Evolutionary conservation across 2,113 vertebrate species (phyloP).

Genomic region (Sus scrofa): T2T-Sscrofa CM000826.6:108513501-108514000

Average conservation of each 20-base stretch:
- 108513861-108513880: slow-evolving; percentile 1
- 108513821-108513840: slow-evolving; percentile 17
- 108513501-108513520: neutral
- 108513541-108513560: neutral
- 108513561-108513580: neutral
- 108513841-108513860: neutral
- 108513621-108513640: neutral
- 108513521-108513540: neutral
- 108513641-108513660: neutral
- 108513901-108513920: neutral
- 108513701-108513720: neutral
- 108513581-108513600: neutral
- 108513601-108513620: neutral
- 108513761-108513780: neutral
- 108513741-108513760: neutral
- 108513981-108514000: neutral
- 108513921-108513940: neutral
- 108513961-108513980: neutral
- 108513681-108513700: neutral
- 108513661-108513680: slow-evolving; percentile 34
- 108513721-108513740: neutral
- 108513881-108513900: neutral
- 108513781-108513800: neutral
- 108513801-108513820: neutral
- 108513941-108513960: neutral